Evolutionary conservation across 2,888 invertebrate genomes (phyloP).

Genomic region (Altica lythri): DNA sequence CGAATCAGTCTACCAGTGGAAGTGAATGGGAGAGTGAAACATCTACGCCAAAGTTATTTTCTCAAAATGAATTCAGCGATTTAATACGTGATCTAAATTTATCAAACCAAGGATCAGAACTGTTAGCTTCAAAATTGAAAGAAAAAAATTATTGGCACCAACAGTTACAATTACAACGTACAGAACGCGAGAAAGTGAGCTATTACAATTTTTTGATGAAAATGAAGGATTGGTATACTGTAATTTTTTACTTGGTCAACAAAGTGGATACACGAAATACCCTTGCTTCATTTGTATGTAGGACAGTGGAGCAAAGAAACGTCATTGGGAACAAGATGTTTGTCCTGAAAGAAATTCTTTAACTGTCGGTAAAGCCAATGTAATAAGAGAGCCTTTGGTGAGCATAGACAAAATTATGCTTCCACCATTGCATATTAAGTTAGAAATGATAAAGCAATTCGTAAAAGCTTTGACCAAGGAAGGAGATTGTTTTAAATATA

Average conservation of each 20-base stretch:
- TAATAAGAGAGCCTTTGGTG: background rate
- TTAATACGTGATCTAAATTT: slow-evolving; percentile 20
- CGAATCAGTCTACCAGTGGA: slow-evolving; percentile 16
- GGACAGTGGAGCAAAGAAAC: background rate
- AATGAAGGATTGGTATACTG: too few species aligned
- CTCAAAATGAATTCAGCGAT: slow-evolving; percentile 19
- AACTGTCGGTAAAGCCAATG: background rate
- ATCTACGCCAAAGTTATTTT: slow-evolving; percentile 13
- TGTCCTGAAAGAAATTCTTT: background rate
- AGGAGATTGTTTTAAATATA: too few species aligned
- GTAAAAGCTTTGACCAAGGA: too few species aligned
- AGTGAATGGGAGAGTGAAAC: slow-evolving; percentile 10
- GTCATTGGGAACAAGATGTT: background rate
- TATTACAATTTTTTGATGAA: too few species aligned
- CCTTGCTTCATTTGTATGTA: background rate
- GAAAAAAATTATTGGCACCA: slow-evolving; percentile 13
- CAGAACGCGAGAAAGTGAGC: too few species aligned
- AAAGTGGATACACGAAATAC: too few species aligned
- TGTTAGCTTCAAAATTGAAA: slow-evolving; percentile 22
- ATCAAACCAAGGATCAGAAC: slow-evolving; percentile 23
- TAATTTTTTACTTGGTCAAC: too few species aligned
- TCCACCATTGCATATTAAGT: background rate
- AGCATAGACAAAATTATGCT: background rate
- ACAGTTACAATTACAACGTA: too few species aligned
- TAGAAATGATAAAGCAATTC: too few species aligned